Conservation (phyloP, 2,888 invertebrate species). For the Drosophila mettleri region DNA sequence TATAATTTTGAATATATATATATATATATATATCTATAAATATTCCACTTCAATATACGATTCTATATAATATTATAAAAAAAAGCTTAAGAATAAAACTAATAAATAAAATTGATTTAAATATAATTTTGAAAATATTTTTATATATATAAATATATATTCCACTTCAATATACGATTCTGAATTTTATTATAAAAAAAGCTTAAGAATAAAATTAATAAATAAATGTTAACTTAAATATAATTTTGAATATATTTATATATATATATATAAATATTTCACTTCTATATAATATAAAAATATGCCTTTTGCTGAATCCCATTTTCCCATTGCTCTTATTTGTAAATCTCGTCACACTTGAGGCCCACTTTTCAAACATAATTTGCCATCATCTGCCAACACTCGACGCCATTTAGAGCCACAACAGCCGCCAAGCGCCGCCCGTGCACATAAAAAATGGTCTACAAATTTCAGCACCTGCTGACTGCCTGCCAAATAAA, state of each 20-base stretch:
- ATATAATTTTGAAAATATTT: neutral
- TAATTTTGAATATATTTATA: neutral
- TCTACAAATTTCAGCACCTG: conserved; percentile 57
- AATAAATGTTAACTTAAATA: neutral
- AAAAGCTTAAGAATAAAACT: neutral
- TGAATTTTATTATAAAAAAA: too few relatives aligned
- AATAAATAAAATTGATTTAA: neutral
- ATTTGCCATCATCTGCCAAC: conserved; percentile 50
- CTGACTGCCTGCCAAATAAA: conserved; percentile 30
- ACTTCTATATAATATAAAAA: too few relatives aligned
- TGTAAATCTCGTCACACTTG: conserved; percentile 43
- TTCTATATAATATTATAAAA: neutral
- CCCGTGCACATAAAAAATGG: conserved; percentile 44
- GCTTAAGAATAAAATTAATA: neutral
- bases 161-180: too few relatives aligned
- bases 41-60: neutral
- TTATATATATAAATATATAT: too few relatives aligned
- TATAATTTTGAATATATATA: neutral
- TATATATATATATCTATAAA: neutral
- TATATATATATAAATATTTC: neutral
- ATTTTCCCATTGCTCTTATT: conserved; percentile 1
- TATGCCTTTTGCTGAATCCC: too few relatives aligned
- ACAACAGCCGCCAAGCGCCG: neutral
- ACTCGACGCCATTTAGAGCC: conserved; percentile 36
- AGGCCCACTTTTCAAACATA: conserved; percentile 51